Evolutionary conservation across 2,797 vertebrate genomes (phyloP).

Genomic region (Chloroceryle amazona): DNA sequence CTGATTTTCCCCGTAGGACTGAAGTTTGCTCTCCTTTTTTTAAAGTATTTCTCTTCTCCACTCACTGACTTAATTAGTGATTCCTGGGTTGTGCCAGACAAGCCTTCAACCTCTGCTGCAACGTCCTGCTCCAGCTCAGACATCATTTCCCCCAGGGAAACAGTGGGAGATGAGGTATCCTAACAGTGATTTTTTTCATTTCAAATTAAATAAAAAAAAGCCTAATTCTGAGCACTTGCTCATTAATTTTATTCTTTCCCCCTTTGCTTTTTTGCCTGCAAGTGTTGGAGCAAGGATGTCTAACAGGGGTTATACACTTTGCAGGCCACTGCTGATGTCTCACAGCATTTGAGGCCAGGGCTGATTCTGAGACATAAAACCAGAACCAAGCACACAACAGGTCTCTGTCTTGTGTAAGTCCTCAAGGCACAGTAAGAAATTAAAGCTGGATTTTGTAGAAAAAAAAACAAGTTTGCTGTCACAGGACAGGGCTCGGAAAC

Average conservation of each 20-base stretch:
- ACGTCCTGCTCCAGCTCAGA: slow-evolving; percentile 16
- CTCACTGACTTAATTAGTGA: not conserved
- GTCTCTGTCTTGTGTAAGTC: not conserved
- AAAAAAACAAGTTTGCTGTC: not conserved
- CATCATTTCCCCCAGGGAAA: slow-evolving; percentile 18
- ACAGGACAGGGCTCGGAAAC: not conserved
- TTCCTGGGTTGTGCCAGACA: slow-evolving; percentile 21
- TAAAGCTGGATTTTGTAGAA: not conserved
- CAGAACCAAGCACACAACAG: not conserved
- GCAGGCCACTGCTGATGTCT: not conserved
- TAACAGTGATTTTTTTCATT: not conserved
- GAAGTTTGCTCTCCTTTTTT: not conserved
- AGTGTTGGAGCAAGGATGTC: not conserved
- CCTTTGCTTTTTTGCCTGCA: not conserved
- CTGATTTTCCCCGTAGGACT: not conserved
- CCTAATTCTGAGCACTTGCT: slow-evolving; percentile 3
- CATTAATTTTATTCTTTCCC: not conserved
- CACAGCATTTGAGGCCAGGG: not conserved
- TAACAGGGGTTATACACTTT: not conserved
- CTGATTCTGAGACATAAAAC: not conserved
- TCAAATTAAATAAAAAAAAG: slow-evolving; percentile 38
- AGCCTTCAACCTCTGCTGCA: not conserved
- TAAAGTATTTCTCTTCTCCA: not conserved
- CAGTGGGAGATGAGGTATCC: not conserved
- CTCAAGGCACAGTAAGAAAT: not conserved